These are phyloP conservation scores for Stenchaetothrips biformis DNA, from an alignment of 2,888 invertebrate species.

Conservation along the genomic window DNA sequence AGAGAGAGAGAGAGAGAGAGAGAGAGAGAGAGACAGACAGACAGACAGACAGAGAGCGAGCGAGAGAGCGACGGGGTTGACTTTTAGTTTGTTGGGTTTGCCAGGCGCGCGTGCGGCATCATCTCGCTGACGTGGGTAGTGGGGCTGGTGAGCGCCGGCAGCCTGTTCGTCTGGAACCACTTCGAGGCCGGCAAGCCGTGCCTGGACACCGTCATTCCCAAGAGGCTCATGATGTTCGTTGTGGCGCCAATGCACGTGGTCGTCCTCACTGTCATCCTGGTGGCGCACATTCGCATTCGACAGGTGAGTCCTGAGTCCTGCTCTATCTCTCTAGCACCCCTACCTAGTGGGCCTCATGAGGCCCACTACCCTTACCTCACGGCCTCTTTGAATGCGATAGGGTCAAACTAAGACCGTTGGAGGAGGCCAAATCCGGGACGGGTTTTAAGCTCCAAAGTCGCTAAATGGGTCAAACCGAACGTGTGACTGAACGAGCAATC, in stretches of 20 bases:
- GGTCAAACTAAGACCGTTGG: no score
- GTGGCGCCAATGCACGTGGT: conserved; percentile 26
- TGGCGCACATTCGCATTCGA: conserved; percentile 29
- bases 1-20: no score
- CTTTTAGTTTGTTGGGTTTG: no score
- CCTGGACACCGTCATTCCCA: conserved; percentile 27
- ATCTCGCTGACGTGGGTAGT: conserved; percentile 26
- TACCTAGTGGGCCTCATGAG: neutral
- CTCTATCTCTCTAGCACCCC: neutral
- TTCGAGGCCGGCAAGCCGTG: conserved; percentile 27
- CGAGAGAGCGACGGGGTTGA: no score
- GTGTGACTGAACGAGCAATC: no score
- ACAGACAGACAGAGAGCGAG: neutral
- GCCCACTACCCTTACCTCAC: neutral
- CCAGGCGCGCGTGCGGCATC: conserved; percentile 25
- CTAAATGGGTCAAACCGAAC: no score
- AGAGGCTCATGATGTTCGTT: conserved; percentile 4
- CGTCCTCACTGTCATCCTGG: conserved; percentile 29
- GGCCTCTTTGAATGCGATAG: no score
- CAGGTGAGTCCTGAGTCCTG: neutral
- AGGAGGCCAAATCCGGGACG: no score
- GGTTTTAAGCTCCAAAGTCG: no score
- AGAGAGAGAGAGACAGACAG: neutral
- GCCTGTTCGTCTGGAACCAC: conserved; percentile 29
- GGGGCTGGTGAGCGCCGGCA: conserved; percentile 5